Conservation (phyloP, 2,888 invertebrate species). For the Chrysolina oricalcia region DNA sequence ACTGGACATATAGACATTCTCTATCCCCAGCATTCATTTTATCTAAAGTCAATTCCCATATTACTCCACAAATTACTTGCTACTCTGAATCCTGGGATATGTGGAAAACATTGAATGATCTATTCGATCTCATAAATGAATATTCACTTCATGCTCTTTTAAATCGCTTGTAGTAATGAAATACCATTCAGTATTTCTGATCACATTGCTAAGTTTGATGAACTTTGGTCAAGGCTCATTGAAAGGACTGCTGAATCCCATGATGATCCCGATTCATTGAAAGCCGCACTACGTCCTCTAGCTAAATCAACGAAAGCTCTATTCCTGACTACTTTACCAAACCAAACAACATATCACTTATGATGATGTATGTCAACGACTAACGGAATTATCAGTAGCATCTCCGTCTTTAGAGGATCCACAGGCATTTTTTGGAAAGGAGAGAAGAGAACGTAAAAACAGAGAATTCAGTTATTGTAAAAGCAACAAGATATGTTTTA, state of each 20-base stretch:
- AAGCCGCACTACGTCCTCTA: neutral
- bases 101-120: too few relatives aligned
- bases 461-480: neutral
- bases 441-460: neutral
- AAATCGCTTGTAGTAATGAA: neutral
- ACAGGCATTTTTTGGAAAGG: too few relatives aligned
- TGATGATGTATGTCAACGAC: too few relatives aligned
- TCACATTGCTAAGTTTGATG: neutral
- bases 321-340: neutral
- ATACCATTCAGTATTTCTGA: neutral
- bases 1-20: neutral
- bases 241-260: too few relatives aligned
- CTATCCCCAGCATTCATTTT: neutral
- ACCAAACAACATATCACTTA: neutral
- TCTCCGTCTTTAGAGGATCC: too few relatives aligned
- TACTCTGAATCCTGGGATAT: too few relatives aligned
- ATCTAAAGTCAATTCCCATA: neutral
- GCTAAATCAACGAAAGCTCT: neutral
- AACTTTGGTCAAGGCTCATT: neutral
- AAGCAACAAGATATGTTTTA: neutral
- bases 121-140: too few relatives aligned
- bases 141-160: neutral
- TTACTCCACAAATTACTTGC: neutral
- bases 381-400: too few relatives aligned
- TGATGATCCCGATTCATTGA: neutral